Conservation (phyloP, 2,113 vertebrate genomes). For the Xyliphius kryptos region DNA sequence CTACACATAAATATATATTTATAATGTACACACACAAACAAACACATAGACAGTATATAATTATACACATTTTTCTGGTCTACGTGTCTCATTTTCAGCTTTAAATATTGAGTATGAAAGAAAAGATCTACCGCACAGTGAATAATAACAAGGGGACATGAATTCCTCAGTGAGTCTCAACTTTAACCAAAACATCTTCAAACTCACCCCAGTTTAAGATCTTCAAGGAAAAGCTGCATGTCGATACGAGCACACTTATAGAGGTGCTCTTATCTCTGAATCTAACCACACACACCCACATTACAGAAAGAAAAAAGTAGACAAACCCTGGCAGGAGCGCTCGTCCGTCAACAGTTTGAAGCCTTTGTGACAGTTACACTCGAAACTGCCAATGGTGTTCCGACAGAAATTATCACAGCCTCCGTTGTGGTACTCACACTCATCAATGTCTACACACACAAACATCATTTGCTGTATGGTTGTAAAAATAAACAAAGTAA, state of each 20-base stretch:
- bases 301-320: slow-evolving; percentile 5
- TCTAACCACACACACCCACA: slow-evolving; percentile 13
- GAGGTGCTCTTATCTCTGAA: slow-evolving; percentile 33
- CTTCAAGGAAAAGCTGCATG: slow-evolving; percentile 51
- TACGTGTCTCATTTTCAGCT: slow-evolving; percentile 11
- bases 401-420: slow-evolving; percentile 94
- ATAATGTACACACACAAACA: no score
- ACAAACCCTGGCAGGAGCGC: slow-evolving; percentile 91
- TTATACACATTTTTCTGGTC: slow-evolving; percentile 3
- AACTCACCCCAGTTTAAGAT: slow-evolving; percentile 38
- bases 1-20: no score
- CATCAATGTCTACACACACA: slow-evolving; percentile 81
- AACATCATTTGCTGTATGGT: no score
- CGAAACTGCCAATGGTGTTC: slow-evolving; percentile 96
- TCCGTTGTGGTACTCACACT: slow-evolving; percentile 84
- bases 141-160: slow-evolving; percentile 29
- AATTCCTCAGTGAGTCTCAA: slow-evolving; percentile 25
- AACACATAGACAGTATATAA: slow-evolving; percentile 49
- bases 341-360: slow-evolving; percentile 97
- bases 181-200: slow-evolving; percentile 29
- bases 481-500: no score
- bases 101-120: slow-evolving; percentile 20
- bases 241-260: slow-evolving; percentile 34
- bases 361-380: slow-evolving; percentile 93
- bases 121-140: slow-evolving; percentile 3